These are phyloP conservation scores for Hipposideros armiger DNA, from an alignment of 2,113 vertebrate genomes.

Conservation along the genomic window DNA sequence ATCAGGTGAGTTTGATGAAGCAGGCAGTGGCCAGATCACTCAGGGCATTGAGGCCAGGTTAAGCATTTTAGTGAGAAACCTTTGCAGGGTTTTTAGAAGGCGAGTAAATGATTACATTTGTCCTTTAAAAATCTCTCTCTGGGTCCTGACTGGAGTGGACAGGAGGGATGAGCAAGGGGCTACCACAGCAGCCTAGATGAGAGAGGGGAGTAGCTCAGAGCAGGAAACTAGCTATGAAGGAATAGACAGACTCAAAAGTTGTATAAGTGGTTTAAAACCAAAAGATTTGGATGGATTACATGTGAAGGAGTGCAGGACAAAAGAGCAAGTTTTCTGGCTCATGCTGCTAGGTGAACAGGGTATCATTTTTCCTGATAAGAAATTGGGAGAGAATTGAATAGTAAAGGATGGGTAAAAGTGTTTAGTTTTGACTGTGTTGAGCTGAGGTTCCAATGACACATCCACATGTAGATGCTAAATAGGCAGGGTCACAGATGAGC, in stretches of 20 bases:
- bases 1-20: neutral
- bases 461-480: neutral
- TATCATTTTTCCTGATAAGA: neutral
- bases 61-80: neutral
- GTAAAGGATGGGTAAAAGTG: neutral
- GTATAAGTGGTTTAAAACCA: neutral
- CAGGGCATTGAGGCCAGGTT: neutral
- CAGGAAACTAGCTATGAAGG: neutral
- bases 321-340: neutral
- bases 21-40: neutral
- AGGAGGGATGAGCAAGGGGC: neutral
- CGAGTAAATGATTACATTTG: neutral
- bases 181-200: neutral
- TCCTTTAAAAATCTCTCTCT: neutral
- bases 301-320: neutral
- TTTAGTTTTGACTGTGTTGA: neutral
- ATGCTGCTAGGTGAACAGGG: neutral
- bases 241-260: neutral
- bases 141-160: neutral
- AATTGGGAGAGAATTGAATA: neutral
- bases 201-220: neutral
- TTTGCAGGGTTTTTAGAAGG: conserved; percentile 1
- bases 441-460: neutral
- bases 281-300: neutral
- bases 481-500: neutral